phyloP scores from a whole-genome alignment of 2,113 vertebrate genomes.

The Oreochromis spilurus region DNA sequence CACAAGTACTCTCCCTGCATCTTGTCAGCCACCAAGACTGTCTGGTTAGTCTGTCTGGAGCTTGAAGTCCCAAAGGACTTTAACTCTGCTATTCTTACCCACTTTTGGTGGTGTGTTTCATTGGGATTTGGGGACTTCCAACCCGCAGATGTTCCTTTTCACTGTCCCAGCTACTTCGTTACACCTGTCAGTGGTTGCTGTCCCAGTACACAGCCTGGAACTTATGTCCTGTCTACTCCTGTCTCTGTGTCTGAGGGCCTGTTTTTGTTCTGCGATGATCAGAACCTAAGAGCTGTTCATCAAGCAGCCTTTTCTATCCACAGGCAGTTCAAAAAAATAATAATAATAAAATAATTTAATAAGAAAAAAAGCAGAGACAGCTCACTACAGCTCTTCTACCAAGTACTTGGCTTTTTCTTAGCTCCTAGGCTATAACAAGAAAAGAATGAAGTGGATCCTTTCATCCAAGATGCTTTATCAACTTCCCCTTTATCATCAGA shows the following conservation, averaged over 20 bases:
- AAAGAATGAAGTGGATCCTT: background rate
- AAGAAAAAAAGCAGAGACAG: background rate
- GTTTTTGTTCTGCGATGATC: background rate
- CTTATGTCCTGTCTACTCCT: background rate
- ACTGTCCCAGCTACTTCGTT: background rate
- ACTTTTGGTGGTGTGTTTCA: background rate
- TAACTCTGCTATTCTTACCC: background rate
- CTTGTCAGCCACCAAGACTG: background rate
- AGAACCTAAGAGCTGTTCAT: background rate
- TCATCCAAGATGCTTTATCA: background rate
- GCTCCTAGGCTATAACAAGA: background rate
- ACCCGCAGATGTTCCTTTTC: background rate
- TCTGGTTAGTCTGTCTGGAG: background rate
- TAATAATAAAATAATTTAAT: background rate
- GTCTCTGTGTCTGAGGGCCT: background rate
- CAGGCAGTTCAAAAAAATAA: background rate
- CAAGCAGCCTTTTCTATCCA: background rate
- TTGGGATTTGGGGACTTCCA: background rate
- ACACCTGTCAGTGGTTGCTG: background rate
- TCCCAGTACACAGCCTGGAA: background rate
- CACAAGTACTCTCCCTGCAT: background rate
- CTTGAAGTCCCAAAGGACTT: background rate
- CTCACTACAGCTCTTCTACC: background rate
- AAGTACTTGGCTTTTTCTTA: background rate
- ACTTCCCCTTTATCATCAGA: background rate